Conservation (phyloP, 2,797 vertebrate species). For the Danionella dracula region DNA sequence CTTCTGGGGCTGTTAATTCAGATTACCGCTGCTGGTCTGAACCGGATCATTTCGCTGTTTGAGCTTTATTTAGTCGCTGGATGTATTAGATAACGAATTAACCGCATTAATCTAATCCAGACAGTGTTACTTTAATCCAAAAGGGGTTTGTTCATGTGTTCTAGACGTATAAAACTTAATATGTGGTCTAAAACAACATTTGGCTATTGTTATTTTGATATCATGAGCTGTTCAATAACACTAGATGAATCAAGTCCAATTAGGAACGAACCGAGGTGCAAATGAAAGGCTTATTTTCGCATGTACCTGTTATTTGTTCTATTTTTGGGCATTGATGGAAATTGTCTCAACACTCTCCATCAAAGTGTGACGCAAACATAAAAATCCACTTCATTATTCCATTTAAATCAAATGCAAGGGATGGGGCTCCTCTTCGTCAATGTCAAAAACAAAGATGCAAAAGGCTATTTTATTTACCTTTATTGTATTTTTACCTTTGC, state of each 20-base stretch:
- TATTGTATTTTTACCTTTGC: too few species aligned
- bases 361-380: too few species aligned
- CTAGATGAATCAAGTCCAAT: too few species aligned
- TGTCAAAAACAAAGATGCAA: constrained; percentile 3
- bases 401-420: background rate
- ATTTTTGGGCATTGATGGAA: too few species aligned
- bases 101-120: constrained; percentile 3
- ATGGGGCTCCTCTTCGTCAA: background rate
- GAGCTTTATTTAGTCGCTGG: background rate
- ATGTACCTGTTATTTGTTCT: background rate
- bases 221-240: too few species aligned
- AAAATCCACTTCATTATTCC: background rate
- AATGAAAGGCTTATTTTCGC: constrained; percentile 32
- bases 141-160: background rate
- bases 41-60: background rate
- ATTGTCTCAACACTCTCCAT: background rate
- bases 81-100: background rate
- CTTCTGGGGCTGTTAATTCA: background rate
- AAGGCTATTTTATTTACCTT: too few species aligned
- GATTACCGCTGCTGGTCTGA: background rate
- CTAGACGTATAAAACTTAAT: too few species aligned
- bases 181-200: too few species aligned
- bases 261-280: background rate
- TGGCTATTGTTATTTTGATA: too few species aligned
- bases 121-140: background rate